Evolutionary conservation across 2,113 vertebrate species (phyloP).

Genomic region (Xenopus laevis): DNA sequence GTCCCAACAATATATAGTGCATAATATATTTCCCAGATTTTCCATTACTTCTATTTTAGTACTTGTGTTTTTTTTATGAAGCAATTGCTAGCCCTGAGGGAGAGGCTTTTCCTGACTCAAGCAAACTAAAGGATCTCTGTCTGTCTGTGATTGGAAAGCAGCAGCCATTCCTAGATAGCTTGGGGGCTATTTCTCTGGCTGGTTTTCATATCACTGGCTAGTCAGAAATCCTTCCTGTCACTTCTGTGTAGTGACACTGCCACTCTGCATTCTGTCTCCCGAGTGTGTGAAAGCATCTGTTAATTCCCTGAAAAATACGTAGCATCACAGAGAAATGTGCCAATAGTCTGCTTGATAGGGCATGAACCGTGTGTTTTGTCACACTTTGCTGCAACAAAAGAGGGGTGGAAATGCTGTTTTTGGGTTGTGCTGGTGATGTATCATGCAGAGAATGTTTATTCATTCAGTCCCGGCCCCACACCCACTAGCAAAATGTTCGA

Average conservation of each 20-base stretch:
- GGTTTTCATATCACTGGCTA: slow-evolving; percentile 17
- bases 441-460: too few relatives aligned
- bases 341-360: slow-evolving; percentile 26
- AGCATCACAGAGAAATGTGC: slow-evolving; percentile 35
- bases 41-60: too few relatives aligned
- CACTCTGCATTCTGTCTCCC: slow-evolving; percentile 20
- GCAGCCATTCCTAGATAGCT: slow-evolving; percentile 8
- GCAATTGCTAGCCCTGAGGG: too few relatives aligned
- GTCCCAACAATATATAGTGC: too few relatives aligned
- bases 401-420: not conserved
- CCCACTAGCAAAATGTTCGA: too few relatives aligned
- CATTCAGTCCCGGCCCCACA: too few relatives aligned
- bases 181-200: slow-evolving; percentile 25
- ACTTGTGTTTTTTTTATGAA: too few relatives aligned
- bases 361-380: slow-evolving; percentile 9
- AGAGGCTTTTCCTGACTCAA: not conserved
- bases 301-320: slow-evolving; percentile 36
- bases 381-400: slow-evolving; percentile 28
- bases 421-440: too few relatives aligned
- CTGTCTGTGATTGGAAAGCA: not conserved
- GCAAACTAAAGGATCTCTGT: not conserved
- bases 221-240: slow-evolving; percentile 29
- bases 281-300: slow-evolving; percentile 22
- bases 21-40: too few relatives aligned
- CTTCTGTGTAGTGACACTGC: slow-evolving; percentile 33